These are phyloP conservation scores for Philhelius pedissequus DNA, from an alignment of 2,888 invertebrate genomes.

Conservation along the genomic window DNA sequence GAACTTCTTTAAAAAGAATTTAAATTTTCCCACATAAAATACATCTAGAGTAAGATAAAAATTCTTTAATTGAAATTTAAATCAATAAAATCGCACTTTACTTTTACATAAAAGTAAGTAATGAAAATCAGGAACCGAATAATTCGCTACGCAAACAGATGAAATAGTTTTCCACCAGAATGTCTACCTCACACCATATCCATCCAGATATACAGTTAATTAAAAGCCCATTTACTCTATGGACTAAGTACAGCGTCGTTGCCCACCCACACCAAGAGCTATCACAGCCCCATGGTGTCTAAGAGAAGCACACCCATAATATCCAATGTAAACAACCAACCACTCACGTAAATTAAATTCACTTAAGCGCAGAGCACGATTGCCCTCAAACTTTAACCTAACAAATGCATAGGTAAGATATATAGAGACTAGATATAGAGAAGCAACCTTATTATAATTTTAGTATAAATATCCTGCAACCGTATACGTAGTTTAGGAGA, in stretches of 20 bases:
- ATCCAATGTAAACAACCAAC: conserved; percentile 43
- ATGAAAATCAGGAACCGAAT: not conserved
- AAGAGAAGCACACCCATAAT: conserved; percentile 31
- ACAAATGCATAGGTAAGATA: conserved; percentile 19
- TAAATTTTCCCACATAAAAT: too few relatives aligned
- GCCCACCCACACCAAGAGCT: not conserved
- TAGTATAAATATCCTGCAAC: conserved; percentile 13
- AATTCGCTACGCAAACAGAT: conserved; percentile 32
- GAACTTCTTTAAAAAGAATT: too few relatives aligned
- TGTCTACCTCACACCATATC: not conserved
- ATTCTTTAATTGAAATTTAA: not conserved
- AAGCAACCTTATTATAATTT: conserved; percentile 46
- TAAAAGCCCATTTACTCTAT: conserved; percentile 59
- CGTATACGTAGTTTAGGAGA: not conserved
- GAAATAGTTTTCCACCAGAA: conserved; percentile 18
- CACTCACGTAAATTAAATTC: conserved; percentile 67
- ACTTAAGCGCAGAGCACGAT: conserved; percentile 47
- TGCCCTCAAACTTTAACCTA: not conserved
- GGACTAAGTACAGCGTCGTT: not conserved
- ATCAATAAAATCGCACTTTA: not conserved
- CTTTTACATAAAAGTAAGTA: not conserved
- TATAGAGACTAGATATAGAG: too few relatives aligned
- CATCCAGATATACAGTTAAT: conserved; percentile 27
- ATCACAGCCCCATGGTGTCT: not conserved
- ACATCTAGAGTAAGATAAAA: not conserved